Evolutionary conservation across 2,888 invertebrate species (phyloP).

Genomic region (Nemotelus nigrinus): DNA sequence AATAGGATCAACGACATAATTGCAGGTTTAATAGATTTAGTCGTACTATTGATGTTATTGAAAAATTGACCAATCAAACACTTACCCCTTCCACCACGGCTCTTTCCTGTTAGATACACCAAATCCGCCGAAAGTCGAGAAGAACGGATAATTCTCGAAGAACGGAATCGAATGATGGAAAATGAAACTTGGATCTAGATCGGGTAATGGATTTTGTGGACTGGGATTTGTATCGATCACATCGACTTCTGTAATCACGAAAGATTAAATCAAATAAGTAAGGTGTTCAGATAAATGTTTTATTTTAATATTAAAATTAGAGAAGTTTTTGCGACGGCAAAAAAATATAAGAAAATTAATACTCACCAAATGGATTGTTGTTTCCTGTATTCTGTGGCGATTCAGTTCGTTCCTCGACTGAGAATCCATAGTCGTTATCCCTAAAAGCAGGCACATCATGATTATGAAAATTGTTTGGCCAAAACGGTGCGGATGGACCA

Average conservation of each 20-base stretch:
- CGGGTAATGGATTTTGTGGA: conserved; percentile 52
- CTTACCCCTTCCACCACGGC: conserved; percentile 65
- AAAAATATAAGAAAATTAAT: neutral
- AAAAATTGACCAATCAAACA: conserved; percentile 12
- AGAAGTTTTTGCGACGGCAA: neutral
- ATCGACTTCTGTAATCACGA: conserved; percentile 57
- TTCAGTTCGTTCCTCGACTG: conserved; percentile 46
- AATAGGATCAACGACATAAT: no score
- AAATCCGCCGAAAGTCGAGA: conserved; percentile 62
- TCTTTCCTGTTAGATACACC: conserved; percentile 59
- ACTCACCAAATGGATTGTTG: conserved; percentile 48
- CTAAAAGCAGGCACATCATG: conserved; percentile 50
- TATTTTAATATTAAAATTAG: neutral
- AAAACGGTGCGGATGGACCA: conserved; percentile 43
- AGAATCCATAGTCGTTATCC: conserved; percentile 44
- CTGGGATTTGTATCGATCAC: conserved; percentile 59
- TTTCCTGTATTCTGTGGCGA: conserved; percentile 25
- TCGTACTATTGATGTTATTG: no score
- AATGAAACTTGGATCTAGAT: conserved; percentile 57
- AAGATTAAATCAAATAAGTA: conserved; percentile 11
- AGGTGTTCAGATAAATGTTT: neutral
- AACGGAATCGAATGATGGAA: conserved; percentile 62
- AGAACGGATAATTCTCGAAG: conserved; percentile 61
- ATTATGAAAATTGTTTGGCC: conserved; percentile 49
- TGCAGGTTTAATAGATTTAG: no score